Percentiles rank a stretch among this genome's conserved stretches.
Evolutionary conservation across 2,797 vertebrate species (phyloP).

Genomic region (Phataginus tricuspis): DNA sequence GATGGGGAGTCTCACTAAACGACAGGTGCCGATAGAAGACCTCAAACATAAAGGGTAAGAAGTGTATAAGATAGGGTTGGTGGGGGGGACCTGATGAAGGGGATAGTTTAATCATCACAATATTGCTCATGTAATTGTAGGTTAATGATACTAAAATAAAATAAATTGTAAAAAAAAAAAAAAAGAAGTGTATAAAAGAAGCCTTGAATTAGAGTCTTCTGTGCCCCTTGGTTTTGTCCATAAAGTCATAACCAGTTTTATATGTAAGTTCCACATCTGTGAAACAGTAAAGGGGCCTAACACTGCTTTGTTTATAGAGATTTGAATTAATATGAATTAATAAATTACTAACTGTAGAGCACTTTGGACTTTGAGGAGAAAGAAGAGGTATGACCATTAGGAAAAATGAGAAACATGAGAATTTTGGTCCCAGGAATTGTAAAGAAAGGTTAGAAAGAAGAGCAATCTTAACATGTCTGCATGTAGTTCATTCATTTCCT

Average conservation of each 20-base stretch:
- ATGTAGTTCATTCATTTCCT: conserved; percentile 7
- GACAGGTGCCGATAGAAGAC: not conserved
- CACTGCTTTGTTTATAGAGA: conserved; percentile 5
- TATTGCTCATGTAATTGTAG: no score
- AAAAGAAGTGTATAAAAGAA: no score
- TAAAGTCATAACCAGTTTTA: not conserved
- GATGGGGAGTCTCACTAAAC: not conserved
- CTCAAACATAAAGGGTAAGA: not conserved
- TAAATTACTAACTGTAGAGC: conserved; percentile 22
- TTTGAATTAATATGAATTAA: not conserved
- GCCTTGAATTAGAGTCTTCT: not conserved
- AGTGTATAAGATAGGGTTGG: no score
- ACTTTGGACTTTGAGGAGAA: not conserved
- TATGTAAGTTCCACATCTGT: conserved; percentile 87
- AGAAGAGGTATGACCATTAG: not conserved
- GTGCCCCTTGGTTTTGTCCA: not conserved
- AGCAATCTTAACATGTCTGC: not conserved
- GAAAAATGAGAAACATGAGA: not conserved
- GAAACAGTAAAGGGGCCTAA: not conserved
- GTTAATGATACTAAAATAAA: no score
- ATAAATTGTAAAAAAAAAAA: no score
- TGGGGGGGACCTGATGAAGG: no score
- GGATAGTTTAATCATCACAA: no score
- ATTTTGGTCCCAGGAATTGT: not conserved
- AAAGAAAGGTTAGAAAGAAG: conserved; percentile 45